Evolutionary conservation across 2,888 invertebrate genomes (phyloP), one percentile per base, ranked within the genome.

Genomic region (Stomorhina lunata): DNA sequence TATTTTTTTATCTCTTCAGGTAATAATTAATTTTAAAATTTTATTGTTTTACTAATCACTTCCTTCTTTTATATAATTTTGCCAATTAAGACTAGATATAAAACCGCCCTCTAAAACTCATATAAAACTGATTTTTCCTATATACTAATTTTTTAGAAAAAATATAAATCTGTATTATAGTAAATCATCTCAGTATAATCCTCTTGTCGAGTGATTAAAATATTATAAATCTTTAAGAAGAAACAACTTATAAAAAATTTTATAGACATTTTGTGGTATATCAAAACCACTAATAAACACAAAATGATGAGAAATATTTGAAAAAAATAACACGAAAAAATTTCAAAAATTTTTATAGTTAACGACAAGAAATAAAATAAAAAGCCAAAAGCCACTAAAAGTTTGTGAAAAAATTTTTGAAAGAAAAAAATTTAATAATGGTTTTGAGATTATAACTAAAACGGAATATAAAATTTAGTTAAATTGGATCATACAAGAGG

Each of bases 201-300:
- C 40, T 57, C 57, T 72, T 65, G 65, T 45, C 25, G 72, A 72
- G 65, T 72, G 65, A 43, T 79, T 65, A 65, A 66, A 79, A 72
- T 66, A 65, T 71, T 65, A 78, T 71, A 57, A 65, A 78, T 55
- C 45, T 61, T 63, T 27, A 12, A 68, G n/a, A 59, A 55, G n/a
- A 32, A 32, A 6, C 4, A 20, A 34, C 43, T 1, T 6, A 10
- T 5, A 29, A n/a, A 68, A 29, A 79, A 79, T 29, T 57, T 79
- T 50, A 72, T 72, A 48, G 65, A 66, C 29, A 48, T 50, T 79
- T 72, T 57, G 79, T 79, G 79, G 79, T 72, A 66, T 72, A 37
- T 40, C n/a, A 25, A 57, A 72, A 66, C 40, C 72, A 57, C 65
- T 59, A 72, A 72, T 79, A 50, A 48, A 65, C 29, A 57, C 20